Base-by-base conservation (phyloP, 64 coral and sea anemone species). In the Dendrophyllia cribrosa region DNA sequence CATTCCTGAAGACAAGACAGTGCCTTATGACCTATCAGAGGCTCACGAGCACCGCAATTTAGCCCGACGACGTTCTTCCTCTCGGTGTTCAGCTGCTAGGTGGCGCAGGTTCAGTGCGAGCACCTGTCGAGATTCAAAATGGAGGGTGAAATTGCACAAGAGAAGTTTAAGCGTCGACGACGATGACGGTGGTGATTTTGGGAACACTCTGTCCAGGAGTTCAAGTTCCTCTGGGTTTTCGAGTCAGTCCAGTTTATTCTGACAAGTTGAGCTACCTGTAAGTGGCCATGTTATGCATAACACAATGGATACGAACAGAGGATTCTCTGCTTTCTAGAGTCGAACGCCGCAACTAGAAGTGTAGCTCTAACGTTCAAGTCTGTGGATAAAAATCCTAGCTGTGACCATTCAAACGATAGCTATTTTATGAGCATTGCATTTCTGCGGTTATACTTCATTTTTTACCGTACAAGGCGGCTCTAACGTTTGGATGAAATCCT, bases 101-200 rank as follows among this genome's bases (percentile, higher is more conserved):
- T 11, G 12, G 51, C 8, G 20, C 1, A 8, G n/a, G 49, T 34
- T 34, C 48, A 58, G 50, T 55, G 43, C 12, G 3, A 46, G 21
- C 6, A 23, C 48, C 8, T 11, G 11, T 7, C 45, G 48, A 3
- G 21, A 19, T 22, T 23, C 48, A 11, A 77, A 11, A 8, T 77
- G 75, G 75, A 50, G 50, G 11, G 51, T 55, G 5, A 55, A 55
- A 53, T 14, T 51, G 13, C 75, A 77, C 51, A 77, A 55, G 49
- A 77, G 75, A 77, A 77, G 49, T 77, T 20, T 77, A n/a, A 77
- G n/a, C 75, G 22, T 77, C 50, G 75, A 77, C 3, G 51, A 77
- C 51, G 75, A 77, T 20, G 20, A 84, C 24, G 55, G 5, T 23
- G 52, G n/a, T 79, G 8, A 79, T 60, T 26, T 58, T 9, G 77